These are phyloP conservation scores for Gymnoscopelus microlampas DNA, from an alignment of 2,797 vertebrate species.

Conservation along the genomic window DNA sequence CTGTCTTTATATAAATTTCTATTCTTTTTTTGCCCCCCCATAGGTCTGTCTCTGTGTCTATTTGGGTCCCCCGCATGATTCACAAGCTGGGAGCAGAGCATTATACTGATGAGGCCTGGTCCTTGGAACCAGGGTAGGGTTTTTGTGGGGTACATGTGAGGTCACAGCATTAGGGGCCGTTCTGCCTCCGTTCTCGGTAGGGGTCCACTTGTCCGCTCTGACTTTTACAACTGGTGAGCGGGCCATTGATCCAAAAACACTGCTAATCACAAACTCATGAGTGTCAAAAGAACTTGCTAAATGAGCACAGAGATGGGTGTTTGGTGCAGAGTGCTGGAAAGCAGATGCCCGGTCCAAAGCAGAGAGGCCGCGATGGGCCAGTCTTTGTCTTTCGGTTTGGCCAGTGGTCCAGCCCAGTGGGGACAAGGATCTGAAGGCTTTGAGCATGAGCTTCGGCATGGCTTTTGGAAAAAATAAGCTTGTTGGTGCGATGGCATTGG, in stretches of 20 bases:
- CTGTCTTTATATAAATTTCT: not conserved
- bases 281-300: conserved; percentile 70
- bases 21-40: not conserved
- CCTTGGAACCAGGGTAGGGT: conserved; percentile 37
- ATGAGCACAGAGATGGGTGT: conserved; percentile 69
- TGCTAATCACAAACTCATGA: conserved; percentile 76
- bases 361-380: conserved; percentile 55
- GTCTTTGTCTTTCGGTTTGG: conserved; percentile 72
- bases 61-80: too few relatives aligned
- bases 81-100: conserved; percentile 13
- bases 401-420: conserved; percentile 65
- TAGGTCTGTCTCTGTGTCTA: not conserved
- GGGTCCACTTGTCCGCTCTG: conserved; percentile 64
- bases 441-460: conserved; percentile 66
- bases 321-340: conserved; percentile 46
- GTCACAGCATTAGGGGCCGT: conserved; percentile 71
- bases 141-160: conserved; percentile 67
- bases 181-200: conserved; percentile 68
- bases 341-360: conserved; percentile 57
- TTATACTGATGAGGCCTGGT: conserved; percentile 36
- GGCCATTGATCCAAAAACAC: conserved; percentile 70
- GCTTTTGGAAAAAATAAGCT: conserved; percentile 77
- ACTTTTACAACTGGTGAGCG: conserved; percentile 79
- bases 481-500: conserved; percentile 57
- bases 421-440: conserved; percentile 75